Evolutionary conservation across 2,888 invertebrate species (phyloP).

Genomic region (Mimumesa dahlbomi): DNA sequence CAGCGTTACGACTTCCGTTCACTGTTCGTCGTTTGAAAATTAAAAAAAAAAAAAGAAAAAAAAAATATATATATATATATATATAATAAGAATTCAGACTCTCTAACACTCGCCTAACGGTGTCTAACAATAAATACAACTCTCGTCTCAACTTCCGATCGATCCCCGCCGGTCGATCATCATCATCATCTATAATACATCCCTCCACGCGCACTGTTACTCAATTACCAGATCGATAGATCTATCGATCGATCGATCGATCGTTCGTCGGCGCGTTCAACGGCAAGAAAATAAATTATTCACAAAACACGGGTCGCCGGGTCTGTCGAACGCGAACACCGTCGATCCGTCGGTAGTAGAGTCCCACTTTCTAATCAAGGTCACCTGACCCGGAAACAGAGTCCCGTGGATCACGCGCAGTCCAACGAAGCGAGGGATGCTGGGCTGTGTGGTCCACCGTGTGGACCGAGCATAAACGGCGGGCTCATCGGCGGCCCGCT

Average conservation of each 20-base stretch:
- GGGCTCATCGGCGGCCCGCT: conserved; percentile 87
- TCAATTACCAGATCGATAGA: background rate
- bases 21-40: too few species aligned
- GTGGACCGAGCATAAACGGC: conserved; percentile 86
- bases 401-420: conserved; percentile 83
- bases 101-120: conserved; percentile 1
- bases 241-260: too few species aligned
- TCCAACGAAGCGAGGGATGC: conserved; percentile 88
- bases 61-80: too few species aligned
- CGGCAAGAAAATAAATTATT: too few species aligned
- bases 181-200: conserved; percentile 20
- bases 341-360: background rate
- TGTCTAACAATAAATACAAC: conserved; percentile 60
- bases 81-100: too few species aligned
- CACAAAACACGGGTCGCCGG: too few species aligned
- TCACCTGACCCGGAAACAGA: conserved; percentile 13
- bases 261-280: too few species aligned
- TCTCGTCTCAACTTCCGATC: conserved; percentile 29
- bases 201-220: background rate
- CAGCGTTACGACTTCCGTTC: conserved; percentile 5
- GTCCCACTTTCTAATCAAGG: background rate
- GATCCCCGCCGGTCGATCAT: conserved; percentile 14
- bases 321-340: too few species aligned
- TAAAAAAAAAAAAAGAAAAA: too few species aligned
- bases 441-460: conserved; percentile 86